phyloP scores from a whole-genome alignment of 1,140 invertebrate species.

The Euglossa dilemma region DNA sequence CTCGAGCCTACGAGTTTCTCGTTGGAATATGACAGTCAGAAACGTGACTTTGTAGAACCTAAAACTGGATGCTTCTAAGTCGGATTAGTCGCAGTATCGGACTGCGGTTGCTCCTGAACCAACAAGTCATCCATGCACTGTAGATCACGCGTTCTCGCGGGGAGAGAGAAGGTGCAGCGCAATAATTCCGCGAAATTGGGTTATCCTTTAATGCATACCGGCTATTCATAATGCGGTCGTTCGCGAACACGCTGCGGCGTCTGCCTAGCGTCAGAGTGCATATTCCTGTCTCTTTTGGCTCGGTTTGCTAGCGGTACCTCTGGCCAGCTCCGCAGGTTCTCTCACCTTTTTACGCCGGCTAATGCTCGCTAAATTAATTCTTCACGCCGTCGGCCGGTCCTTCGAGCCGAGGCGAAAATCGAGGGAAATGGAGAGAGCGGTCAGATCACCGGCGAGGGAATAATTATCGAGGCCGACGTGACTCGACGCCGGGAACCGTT shows the following conservation, averaged over 20 bases:
- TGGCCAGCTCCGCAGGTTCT: too few species aligned
- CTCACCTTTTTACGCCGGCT: conserved; percentile 34
- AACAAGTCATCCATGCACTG: too few species aligned
- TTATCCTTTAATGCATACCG: conserved; percentile 64
- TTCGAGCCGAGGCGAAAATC: conserved; percentile 29
- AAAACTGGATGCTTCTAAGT: too few species aligned
- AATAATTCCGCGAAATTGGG: conserved; percentile 70
- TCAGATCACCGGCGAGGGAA: conserved; percentile 2
- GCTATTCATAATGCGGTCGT: conserved; percentile 56
- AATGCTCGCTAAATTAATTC: conserved; percentile 62
- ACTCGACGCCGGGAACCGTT: not conserved
- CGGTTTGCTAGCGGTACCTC: conserved; percentile 10
- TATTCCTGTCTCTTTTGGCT: conserved; percentile 53
- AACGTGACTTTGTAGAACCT: too few species aligned
- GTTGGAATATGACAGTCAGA: too few species aligned
- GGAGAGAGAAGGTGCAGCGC: conserved; percentile 34
- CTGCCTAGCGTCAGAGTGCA: conserved; percentile 48
- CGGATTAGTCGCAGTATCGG: too few species aligned
- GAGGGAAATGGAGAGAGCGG: conserved; percentile 4
- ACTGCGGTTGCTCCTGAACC: too few species aligned
- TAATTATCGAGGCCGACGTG: conserved; percentile 1
- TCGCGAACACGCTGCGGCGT: conserved; percentile 8
- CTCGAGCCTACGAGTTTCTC: too few species aligned
- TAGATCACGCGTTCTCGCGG: too few species aligned
- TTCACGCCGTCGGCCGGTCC: not conserved